These are phyloP conservation scores for Dorcus hopei DNA, from an alignment of 2,888 invertebrate genomes.

Conservation along the genomic window DNA sequence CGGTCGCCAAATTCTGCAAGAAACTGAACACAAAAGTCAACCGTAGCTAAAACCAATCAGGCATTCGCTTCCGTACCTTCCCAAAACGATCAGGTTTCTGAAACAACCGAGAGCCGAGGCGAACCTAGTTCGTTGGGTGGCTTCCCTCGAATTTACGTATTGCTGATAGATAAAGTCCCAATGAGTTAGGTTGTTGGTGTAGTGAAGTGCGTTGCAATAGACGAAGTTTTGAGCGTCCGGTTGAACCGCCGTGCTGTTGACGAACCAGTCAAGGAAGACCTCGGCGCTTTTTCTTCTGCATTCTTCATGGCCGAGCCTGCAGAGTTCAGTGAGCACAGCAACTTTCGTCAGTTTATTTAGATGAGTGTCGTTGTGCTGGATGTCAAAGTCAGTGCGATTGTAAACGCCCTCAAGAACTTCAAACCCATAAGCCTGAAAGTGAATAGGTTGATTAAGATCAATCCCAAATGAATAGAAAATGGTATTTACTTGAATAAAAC, in stretches of 20 bases:
- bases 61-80: no score
- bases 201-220: slow-evolving; percentile 46
- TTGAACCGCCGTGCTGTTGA: background rate
- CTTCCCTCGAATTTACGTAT: slow-evolving; percentile 54
- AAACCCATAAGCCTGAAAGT: slow-evolving; percentile 7
- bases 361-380: slow-evolving; percentile 21
- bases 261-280: slow-evolving; percentile 13
- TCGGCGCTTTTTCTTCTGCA: slow-evolving; percentile 22
- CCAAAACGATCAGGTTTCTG: no score
- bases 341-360: slow-evolving; percentile 25
- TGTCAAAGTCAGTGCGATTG: slow-evolving; percentile 10
- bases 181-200: slow-evolving; percentile 51
- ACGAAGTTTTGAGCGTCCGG: slow-evolving; percentile 35
- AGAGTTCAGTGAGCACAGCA: slow-evolving; percentile 26
- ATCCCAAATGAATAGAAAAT: no score
- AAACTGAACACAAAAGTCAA: no score
- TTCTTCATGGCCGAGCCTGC: slow-evolving; percentile 21
- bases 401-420: slow-evolving; percentile 55
- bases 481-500: background rate
- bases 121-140: slow-evolving; percentile 60
- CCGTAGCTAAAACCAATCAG: no score
- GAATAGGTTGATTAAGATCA: background rate
- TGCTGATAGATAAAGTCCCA: slow-evolving; percentile 62
- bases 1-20: no score
- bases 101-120: slow-evolving; percentile 64